phyloP scores from a whole-genome alignment of 2,797 vertebrate genomes.

The Ctenopoma kingsleyae region DNA sequence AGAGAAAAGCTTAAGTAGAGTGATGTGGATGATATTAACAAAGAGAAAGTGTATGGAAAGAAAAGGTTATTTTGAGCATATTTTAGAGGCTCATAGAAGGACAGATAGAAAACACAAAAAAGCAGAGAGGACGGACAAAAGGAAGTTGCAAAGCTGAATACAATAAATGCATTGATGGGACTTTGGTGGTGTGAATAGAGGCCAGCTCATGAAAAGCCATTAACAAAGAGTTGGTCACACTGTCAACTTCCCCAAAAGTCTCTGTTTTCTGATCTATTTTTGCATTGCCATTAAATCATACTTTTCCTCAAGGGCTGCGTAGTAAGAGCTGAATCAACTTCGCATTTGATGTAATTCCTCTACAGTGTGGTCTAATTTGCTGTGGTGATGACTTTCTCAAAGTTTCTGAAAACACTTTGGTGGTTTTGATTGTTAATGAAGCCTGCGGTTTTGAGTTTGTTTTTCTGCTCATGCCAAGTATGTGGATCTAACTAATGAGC shows the following conservation, averaged over 20 bases:
- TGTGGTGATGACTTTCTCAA: slow-evolving; percentile 3
- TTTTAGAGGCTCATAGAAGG: slow-evolving; percentile 15
- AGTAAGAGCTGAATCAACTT: slow-evolving; percentile 4
- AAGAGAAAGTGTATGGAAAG: not conserved
- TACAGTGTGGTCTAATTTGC: slow-evolving; percentile 5
- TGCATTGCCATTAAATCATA: slow-evolving; percentile 17
- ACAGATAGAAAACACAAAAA: slow-evolving; percentile 13
- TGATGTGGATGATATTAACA: not conserved
- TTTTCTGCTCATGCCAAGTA: not conserved
- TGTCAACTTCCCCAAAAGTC: slow-evolving; percentile 18
- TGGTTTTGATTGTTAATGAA: slow-evolving; percentile 41
- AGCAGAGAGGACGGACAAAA: slow-evolving; percentile 15
- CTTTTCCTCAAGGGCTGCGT: not conserved
- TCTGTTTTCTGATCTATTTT: not conserved
- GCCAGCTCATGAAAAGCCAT: slow-evolving; percentile 20
- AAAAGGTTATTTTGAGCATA: slow-evolving; percentile 2
- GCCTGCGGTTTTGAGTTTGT: not conserved
- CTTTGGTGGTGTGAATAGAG: slow-evolving; percentile 26
- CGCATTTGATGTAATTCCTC: not conserved
- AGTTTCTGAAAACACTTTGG: not conserved
- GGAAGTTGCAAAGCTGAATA: slow-evolving; percentile 36
- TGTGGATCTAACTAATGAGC: slow-evolving; percentile 46
- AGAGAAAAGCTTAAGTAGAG: not conserved
- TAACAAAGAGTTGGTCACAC: slow-evolving; percentile 17
- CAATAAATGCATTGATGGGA: slow-evolving; percentile 22